These are phyloP conservation scores for Chunga burmeisteri DNA, from an alignment of 2,113 vertebrate species.

Conservation along the genomic window DNA sequence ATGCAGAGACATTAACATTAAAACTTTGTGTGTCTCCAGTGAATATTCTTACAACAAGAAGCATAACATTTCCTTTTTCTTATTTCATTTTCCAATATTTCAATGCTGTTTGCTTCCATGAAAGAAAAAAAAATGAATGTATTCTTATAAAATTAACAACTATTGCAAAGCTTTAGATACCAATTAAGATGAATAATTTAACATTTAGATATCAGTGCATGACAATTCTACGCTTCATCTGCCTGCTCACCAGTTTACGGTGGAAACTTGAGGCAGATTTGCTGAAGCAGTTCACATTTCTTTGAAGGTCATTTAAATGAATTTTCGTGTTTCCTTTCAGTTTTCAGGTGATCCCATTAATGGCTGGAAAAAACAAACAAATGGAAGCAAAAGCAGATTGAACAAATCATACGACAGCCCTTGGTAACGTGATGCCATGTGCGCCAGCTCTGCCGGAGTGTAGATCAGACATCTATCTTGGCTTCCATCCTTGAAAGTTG, in stretches of 20 bases:
- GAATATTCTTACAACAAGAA: slow-evolving; percentile 35
- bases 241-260: background rate
- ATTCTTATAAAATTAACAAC: slow-evolving; percentile 27
- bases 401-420: background rate
- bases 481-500: background rate
- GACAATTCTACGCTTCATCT: background rate
- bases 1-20: slow-evolving; percentile 57
- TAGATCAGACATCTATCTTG: accelerated
- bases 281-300: background rate
- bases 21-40: slow-evolving; percentile 57
- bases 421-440: accelerated
- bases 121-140: background rate
- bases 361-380: background rate
- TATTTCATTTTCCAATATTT: slow-evolving; percentile 36
- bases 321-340: slow-evolving; percentile 25
- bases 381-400: background rate
- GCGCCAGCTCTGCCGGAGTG: background rate
- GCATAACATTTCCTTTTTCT: background rate
- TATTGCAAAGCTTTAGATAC: background rate
- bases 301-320: slow-evolving; percentile 13
- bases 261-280: background rate
- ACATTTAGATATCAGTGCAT: background rate
- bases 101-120: background rate
- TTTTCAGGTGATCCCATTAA: background rate
- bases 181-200: slow-evolving; percentile 54